Percentiles rank a stretch among this genome's conserved stretches.
Evolutionary conservation across 2,797 vertebrate species (phyloP).

Genomic region (Dendrocincla fuliginosa): DNA sequence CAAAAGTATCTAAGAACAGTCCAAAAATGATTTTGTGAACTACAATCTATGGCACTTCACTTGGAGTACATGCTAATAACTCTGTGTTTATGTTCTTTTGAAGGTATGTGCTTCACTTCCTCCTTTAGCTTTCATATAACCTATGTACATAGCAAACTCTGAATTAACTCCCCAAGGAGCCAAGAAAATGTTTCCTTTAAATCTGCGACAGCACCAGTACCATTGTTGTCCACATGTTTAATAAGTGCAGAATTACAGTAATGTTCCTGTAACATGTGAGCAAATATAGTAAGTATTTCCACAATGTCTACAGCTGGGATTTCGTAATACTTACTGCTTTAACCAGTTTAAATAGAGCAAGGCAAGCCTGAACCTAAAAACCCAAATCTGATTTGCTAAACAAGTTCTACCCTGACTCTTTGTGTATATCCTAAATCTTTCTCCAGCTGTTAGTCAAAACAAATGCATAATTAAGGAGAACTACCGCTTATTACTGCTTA

Average conservation of each 20-base stretch:
- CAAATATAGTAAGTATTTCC: slow-evolving; percentile 28
- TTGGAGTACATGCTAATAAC: accelerated
- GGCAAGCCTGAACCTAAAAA: not conserved
- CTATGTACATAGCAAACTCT: not conserved
- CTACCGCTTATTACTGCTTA: slow-evolving; percentile 37
- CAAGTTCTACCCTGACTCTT: slow-evolving; percentile 38
- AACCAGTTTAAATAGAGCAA: slow-evolving; percentile 30
- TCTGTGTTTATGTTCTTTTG: not conserved
- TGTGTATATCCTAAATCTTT: slow-evolving; percentile 34
- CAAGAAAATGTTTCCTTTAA: slow-evolving; percentile 17
- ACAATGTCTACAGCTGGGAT: slow-evolving; percentile 4
- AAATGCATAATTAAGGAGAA: slow-evolving; percentile 65
- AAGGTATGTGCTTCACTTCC: not conserved
- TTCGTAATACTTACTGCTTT: not conserved
- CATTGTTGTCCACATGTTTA: not conserved
- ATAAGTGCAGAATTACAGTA: not conserved
- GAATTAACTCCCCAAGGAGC: not conserved
- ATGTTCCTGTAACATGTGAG: not conserved
- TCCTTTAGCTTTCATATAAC: not conserved
- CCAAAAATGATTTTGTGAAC: not conserved
- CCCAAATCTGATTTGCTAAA: slow-evolving; percentile 35
- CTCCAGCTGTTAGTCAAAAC: slow-evolving; percentile 58
- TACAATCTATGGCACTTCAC: not conserved
- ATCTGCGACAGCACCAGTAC: not conserved
- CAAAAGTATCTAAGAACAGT: not conserved